Base-by-base conservation (phyloP, 2,797 vertebrate genomes). In the Oreortyx pictus region DNA sequence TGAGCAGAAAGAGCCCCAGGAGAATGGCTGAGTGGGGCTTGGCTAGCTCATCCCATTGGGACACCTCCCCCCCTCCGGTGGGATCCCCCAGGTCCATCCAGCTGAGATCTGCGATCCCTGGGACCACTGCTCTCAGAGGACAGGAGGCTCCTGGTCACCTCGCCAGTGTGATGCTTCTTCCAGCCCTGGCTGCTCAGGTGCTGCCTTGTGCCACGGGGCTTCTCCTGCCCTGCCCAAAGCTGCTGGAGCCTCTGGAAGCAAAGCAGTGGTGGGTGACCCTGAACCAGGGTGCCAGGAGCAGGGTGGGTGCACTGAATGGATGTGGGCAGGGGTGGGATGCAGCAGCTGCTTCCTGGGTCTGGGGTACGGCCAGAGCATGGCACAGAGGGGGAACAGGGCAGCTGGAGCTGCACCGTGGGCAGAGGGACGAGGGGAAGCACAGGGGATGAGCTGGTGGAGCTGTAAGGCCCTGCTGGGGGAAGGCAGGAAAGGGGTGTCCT, bases 271-370 rank as follows among this genome's bases (percentile, higher is more conserved):
- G 57, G 39, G 39, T 41, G 39, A 41, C 39, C 39, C 39, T 41
- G 39, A 41, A 13, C 39, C 9, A 6, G 68, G 52, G 62, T 47
- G 29, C 50, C 15, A 29, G 50, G 50, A 29, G 50, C 50, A 52
- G 27, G 27, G 27, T 29, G n/a, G n/a, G 71, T 9, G 17, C 56
- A 41, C 9, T 0, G 0, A 54, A 11, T 23, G 43, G 64, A 23
- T 37, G 25, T 6, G 18, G 43, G 43, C 65, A 71, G 59, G 11
- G 18, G 14, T 64, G 37, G 41, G 35, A 57, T 43, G 35, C n/a
- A 19, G 60, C n/a, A 9, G 39, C 33, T 60, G 68, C 61, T 71
- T 44, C 33, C 35, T 64, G 49, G 49, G 35, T 11, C 72, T 14
- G 35, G 17, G 27, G 14, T 23, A 25, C 31, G 61, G 47, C 29